These are phyloP conservation scores for Gnathonemus echidnorhynchus DNA, from an alignment of 2,113 vertebrate species.

Conservation along the genomic window DNA sequence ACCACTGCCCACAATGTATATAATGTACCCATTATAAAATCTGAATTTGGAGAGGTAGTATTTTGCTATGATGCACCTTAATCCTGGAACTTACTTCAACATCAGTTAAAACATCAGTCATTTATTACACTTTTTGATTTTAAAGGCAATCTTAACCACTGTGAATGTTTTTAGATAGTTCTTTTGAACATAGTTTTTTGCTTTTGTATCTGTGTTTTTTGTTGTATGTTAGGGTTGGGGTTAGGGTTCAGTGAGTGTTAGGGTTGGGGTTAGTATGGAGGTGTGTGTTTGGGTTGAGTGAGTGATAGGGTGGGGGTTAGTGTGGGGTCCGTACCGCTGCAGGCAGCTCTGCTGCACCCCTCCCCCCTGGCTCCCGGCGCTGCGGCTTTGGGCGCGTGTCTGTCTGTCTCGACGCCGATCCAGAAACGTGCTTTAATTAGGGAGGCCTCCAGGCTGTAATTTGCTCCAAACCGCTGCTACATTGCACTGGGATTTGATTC, in stretches of 20 bases:
- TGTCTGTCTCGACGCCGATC: neutral
- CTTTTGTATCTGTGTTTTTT: neutral
- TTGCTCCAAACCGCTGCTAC: neutral
- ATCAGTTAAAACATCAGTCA: neutral
- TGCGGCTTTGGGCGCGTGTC: neutral
- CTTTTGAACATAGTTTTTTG: neutral
- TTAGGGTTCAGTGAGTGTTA: neutral
- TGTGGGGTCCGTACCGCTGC: neutral
- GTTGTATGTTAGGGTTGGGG: neutral
- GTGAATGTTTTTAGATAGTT: neutral
- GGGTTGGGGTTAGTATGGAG: neutral
- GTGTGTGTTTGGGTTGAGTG: neutral
- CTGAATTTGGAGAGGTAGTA: neutral
- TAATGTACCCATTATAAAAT: neutral
- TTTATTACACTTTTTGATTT: neutral
- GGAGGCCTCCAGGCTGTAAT: neutral
- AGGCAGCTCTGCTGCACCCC: neutral
- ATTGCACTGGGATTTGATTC: constrained; percentile 1
- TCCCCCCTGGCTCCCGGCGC: neutral
- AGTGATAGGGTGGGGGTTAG: neutral
- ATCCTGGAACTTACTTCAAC: neutral
- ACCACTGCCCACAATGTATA: too few species aligned
- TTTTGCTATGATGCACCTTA: neutral
- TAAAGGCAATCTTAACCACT: neutral
- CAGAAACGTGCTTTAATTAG: neutral